A percentile compares a stretch with the other conserved stretches of the same genome.
Evolutionary conservation across 1,140 invertebrate genomes (phyloP).

Genomic region (Heterodera schachtii): DNA sequence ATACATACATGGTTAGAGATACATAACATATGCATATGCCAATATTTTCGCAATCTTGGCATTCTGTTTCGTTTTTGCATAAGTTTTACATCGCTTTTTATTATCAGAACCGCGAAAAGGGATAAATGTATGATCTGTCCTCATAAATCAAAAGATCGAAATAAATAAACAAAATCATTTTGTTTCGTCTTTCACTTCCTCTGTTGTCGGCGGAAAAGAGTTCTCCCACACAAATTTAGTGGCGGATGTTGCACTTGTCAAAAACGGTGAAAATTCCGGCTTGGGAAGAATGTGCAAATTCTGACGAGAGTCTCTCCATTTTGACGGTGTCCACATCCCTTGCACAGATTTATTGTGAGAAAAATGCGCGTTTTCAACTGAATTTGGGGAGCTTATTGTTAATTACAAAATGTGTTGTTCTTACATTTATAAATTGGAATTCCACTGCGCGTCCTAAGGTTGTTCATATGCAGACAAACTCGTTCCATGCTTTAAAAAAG

Average conservation of each 20-base stretch:
- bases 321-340: slow-evolving; percentile 46
- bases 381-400: background rate
- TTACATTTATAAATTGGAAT: slow-evolving; percentile 51
- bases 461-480: slow-evolving; percentile 42
- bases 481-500: slow-evolving; percentile 47
- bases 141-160: background rate
- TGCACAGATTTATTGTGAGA: slow-evolving; percentile 48
- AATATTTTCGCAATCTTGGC: no score
- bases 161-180: background rate
- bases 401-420: background rate
- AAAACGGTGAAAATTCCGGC: slow-evolving; percentile 36
- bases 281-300: slow-evolving; percentile 34
- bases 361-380: slow-evolving; percentile 23
- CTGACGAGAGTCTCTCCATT: slow-evolving; percentile 34
- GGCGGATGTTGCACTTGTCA: slow-evolving; percentile 14
- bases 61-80: no score
- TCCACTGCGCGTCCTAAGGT: slow-evolving; percentile 44
- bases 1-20: no score
- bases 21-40: no score
- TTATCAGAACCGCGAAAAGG: no score
- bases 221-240: slow-evolving; percentile 38
- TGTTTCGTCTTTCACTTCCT: background rate
- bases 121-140: no score
- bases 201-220: background rate
- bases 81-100: no score